Base-by-base conservation (phyloP, 2,113 vertebrate genomes). In the Cheilinus undulatus region DNA sequence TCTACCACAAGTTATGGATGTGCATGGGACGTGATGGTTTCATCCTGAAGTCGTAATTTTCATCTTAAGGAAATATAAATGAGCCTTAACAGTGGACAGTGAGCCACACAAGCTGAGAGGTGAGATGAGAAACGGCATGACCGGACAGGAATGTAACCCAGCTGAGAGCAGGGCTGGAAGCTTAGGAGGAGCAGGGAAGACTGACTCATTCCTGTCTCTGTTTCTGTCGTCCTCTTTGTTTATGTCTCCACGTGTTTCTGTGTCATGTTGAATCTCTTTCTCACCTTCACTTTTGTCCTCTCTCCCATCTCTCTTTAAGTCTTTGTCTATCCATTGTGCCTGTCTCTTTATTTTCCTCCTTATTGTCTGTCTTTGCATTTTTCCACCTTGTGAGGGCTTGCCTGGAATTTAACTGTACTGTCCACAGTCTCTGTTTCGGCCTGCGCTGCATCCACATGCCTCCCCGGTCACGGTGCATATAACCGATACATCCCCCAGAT, bases 311-410 rank as follows among this genome's bases (percentile, higher is more conserved):
- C n/a, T 20, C 27, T 12, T 26, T 13, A 4, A 8, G n/a, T 24
- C 26, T 50, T 3, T 19, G n/a, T 28, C 38, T 64, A 28, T 36
- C n/a, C n/a, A n/a, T 22, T 14, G 7, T 40, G 3, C 38, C 1
- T 49, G 34, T 20, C 1, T 13, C 3, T 34, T 42, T 17, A 24
- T 9, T 48, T 28, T 1, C 24, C 42, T 49, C 42, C 22, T 0
- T 34, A n/a, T 12, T 19, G 2, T 45, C 50, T 5, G 10, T 34
- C 12, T 40, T 42, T 38, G 38, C 38, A 15, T 30, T 36, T 65
- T 48, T n/a, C 42, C 60, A 73, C 59, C 74, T 67, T 90, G 83
- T 85, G 70, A 78, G 70, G 79, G 69, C 86, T 87, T 83, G 84
- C 46, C 60, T 76, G 83, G 78, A 81, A 87, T 88, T 82, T 53